Conservation (phyloP, 1,140 invertebrate genomes). For the Centruroides sculpturatus region DNA sequence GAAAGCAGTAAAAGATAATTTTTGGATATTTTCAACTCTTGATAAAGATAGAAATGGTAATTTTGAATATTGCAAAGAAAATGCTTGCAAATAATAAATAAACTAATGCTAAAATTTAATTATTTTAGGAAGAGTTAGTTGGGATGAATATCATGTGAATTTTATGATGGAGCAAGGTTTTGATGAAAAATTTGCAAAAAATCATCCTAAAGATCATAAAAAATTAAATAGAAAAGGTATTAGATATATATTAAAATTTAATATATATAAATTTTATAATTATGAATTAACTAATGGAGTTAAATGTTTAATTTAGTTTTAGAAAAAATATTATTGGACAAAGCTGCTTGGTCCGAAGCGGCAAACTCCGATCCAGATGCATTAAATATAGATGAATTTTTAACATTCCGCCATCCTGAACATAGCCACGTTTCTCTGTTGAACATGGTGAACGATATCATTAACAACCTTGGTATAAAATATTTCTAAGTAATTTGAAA, state of each 20-base stretch:
- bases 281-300: no score
- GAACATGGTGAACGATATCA: conserved; percentile 54
- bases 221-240: conserved; percentile 36
- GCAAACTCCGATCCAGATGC: conserved; percentile 54
- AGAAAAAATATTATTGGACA: conserved; percentile 55
- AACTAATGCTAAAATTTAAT: conserved; percentile 1
- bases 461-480: conserved; percentile 49
- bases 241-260: background rate
- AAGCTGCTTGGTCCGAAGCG: conserved; percentile 62
- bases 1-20: conserved; percentile 52
- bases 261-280: no score
- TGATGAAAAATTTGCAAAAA: conserved; percentile 43
- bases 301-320: conserved; percentile 19
- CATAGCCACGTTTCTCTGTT: conserved; percentile 56
- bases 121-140: conserved; percentile 48
- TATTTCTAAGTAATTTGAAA: background rate
- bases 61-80: background rate
- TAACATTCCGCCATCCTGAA: conserved; percentile 67
- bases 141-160: conserved; percentile 61
- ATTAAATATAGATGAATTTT: conserved; percentile 58
- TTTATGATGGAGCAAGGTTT: conserved; percentile 53
- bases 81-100: background rate
- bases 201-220: conserved; percentile 48
- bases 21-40: conserved; percentile 49
- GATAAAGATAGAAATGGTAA: conserved; percentile 58